Evolutionary conservation across 2,113 vertebrate genomes (phyloP).

Genomic region (Cochlearius cochlearius): DNA sequence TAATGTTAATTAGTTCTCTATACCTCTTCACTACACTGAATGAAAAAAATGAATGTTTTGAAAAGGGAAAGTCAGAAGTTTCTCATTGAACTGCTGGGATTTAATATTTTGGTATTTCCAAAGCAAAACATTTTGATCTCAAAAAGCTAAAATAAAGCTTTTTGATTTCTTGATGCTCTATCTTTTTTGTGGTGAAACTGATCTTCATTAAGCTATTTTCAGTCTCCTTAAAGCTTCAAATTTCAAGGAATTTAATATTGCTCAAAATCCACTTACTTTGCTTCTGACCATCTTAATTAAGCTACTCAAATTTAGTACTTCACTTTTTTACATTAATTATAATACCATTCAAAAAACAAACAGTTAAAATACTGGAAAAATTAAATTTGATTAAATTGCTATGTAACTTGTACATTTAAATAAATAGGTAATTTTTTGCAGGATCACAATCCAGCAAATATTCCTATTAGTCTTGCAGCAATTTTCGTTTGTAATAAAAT

Average conservation of each 20-base stretch:
- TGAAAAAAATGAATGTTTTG: neutral
- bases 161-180: neutral
- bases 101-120: neutral
- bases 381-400: neutral
- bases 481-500: neutral
- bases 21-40: neutral
- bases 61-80: neutral
- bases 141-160: neutral
- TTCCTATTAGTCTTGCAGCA: neutral
- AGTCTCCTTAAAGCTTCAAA: neutral
- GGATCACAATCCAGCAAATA: neutral
- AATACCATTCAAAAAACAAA: neutral
- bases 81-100: neutral
- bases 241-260: neutral
- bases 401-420: neutral
- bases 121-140: neutral
- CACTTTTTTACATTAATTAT: neutral
- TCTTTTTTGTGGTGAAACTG: neutral
- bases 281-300: neutral
- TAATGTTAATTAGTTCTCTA: neutral
- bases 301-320: neutral
- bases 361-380: neutral
- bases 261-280: neutral
- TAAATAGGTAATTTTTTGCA: neutral
- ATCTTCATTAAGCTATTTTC: neutral